phyloP scores from a whole-genome alignment of 2,888 invertebrate genomes.

The Odontocerum albicorne region DNA sequence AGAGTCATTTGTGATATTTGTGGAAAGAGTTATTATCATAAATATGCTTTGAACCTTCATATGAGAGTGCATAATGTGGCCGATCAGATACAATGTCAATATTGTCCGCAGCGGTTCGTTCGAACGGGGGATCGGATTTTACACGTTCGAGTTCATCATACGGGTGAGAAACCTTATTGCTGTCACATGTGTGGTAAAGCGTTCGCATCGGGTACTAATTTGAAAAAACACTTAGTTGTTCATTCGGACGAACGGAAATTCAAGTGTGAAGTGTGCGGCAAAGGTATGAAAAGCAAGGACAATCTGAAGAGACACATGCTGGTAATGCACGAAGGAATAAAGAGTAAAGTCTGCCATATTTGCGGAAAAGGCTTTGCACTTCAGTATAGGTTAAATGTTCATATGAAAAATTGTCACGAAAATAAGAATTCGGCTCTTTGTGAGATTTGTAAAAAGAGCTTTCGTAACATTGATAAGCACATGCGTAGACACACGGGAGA shows the following conservation, averaged over 20 bases:
- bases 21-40: not conserved
- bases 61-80: not conserved
- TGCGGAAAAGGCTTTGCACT: not conserved
- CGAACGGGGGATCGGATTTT: not conserved
- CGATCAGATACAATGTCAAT: not conserved
- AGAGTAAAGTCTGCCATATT: not conserved
- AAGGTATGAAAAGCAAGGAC: not conserved
- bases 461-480: not conserved
- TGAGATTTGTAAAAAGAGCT: not conserved
- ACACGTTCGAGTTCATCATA: not conserved
- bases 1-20: not conserved
- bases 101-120: not conserved
- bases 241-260: not conserved
- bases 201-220: not conserved
- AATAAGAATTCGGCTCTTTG: not conserved
- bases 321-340: not conserved
- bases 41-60: not conserved
- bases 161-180: not conserved
- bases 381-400: not conserved
- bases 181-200: not conserved
- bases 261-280: not conserved
- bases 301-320: not conserved
- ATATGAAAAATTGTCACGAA: not conserved
- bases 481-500: not conserved
- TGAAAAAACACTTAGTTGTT: not conserved